Conservation (phyloP, 2,888 invertebrate genomes). For the Megastigmus dorsalis region DNA sequence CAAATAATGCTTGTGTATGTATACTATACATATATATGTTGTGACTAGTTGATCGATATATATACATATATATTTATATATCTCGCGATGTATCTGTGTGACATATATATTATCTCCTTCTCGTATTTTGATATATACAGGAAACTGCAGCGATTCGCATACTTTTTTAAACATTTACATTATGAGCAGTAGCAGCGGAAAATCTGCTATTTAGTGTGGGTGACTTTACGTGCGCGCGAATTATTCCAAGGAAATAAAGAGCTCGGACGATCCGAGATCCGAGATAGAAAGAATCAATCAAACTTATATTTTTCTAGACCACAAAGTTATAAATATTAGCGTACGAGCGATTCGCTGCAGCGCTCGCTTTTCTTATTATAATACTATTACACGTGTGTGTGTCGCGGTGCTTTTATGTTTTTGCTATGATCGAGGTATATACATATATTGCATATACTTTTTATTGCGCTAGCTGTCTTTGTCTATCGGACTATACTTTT, state of each 20-base stretch:
- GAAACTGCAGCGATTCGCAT: constrained; percentile 62
- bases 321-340: no score
- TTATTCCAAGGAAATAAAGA: no score
- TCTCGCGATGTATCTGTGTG: background rate
- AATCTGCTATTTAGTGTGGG: no score
- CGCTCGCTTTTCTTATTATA: constrained; percentile 38
- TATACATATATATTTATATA: constrained; percentile 43
- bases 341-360: constrained; percentile 48
- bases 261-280: constrained; percentile 2
- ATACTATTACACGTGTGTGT: constrained; percentile 42
- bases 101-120: constrained; percentile 60
- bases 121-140: constrained; percentile 56
- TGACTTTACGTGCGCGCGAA: background rate
- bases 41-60: constrained; percentile 71
- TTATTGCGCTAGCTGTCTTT: background rate
- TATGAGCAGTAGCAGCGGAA: background rate
- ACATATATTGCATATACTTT: constrained; percentile 14
- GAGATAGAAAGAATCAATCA: constrained; percentile 30
- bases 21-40: constrained; percentile 72
- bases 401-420: constrained; percentile 49
- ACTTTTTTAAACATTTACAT: background rate
- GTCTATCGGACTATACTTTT: constrained; percentile 9
- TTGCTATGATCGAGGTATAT: constrained; percentile 49
- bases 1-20: constrained; percentile 74
- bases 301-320: constrained; percentile 23